Evolutionary conservation across 2,113 vertebrate genomes (phyloP).

Genomic region (Etheostoma cragini): DNA sequence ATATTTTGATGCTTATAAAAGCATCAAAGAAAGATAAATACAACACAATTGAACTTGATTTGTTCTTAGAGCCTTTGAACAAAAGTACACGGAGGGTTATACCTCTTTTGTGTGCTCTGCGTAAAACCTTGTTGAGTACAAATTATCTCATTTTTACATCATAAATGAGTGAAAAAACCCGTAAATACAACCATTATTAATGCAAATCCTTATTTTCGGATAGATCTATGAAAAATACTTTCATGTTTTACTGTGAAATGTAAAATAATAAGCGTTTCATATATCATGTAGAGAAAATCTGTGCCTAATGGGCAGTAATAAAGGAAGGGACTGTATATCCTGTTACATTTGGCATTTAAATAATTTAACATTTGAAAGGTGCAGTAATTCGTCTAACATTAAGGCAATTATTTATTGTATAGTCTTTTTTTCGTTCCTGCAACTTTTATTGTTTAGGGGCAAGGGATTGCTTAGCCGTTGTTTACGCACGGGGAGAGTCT

Average conservation of each 20-base stretch:
- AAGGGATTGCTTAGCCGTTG: background rate
- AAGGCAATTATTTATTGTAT: background rate
- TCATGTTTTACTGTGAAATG: background rate
- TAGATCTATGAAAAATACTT: background rate
- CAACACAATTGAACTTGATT: too few relatives aligned
- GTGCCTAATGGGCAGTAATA: background rate
- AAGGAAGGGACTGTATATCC: background rate
- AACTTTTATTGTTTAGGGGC: background rate
- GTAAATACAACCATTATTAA: background rate
- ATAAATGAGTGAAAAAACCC: background rate
- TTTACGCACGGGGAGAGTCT: constrained; percentile 4
- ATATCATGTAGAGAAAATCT: background rate
- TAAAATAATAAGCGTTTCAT: background rate
- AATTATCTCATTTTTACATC: background rate
- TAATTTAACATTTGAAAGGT: background rate
- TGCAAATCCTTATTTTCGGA: background rate
- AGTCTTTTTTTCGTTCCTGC: background rate
- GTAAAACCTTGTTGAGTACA: constrained; percentile 6
- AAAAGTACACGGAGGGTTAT: background rate
- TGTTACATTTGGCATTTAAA: background rate
- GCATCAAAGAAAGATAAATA: too few relatives aligned
- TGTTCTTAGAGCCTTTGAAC: background rate
- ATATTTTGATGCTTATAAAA: background rate
- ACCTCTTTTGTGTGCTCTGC: background rate
- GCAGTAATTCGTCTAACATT: background rate